A percentile compares a stretch with the other conserved stretches of the same genome.
These are phyloP conservation scores for Oostethus manadensis DNA, from an alignment of 2,113 vertebrate species.

Conservation along the genomic window DNA sequence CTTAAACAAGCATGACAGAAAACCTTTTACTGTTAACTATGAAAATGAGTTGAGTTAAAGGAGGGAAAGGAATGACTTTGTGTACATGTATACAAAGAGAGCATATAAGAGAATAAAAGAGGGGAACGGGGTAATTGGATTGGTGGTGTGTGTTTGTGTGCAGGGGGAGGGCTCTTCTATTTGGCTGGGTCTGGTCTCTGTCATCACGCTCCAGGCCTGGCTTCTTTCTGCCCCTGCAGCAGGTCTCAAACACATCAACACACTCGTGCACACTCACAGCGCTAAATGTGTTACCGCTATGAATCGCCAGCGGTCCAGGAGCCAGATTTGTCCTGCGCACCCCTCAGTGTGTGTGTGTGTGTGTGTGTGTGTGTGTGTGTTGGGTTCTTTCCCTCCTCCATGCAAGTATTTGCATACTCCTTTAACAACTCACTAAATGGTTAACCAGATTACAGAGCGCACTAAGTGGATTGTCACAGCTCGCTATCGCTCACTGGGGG, in stretches of 20 bases:
- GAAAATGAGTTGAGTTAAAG: constrained; percentile 5
- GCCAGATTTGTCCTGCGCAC: constrained; percentile 31
- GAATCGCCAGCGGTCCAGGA: constrained; percentile 31
- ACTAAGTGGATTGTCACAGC: constrained; percentile 99
- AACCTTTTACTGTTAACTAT: background rate
- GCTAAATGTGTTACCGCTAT: constrained; percentile 36
- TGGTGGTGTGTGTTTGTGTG: constrained; percentile 25
- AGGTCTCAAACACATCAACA: constrained; percentile 54
- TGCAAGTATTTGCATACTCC: constrained; percentile 77
- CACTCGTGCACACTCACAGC: constrained; percentile 33
- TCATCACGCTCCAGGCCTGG: constrained; percentile 74
- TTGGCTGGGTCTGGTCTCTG: constrained; percentile 71
- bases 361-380: constrained; percentile 12
- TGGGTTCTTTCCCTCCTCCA: background rate
- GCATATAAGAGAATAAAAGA: constrained; percentile 39
- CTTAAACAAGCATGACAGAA: too few species aligned
- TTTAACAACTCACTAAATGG: constrained; percentile 86
- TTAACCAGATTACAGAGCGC: constrained; percentile 99
- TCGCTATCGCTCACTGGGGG: constrained; percentile 82
- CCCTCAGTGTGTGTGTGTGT: constrained; percentile 14
- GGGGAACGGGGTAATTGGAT: constrained; percentile 73
- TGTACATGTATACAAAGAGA: constrained; percentile 2
- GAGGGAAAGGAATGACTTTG: background rate
- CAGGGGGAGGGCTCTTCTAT: constrained; percentile 62
- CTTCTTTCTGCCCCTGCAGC: constrained; percentile 59